Base-by-base conservation (phyloP, 2,888 invertebrate genomes). In the Drosophila maculinotata region DNA sequence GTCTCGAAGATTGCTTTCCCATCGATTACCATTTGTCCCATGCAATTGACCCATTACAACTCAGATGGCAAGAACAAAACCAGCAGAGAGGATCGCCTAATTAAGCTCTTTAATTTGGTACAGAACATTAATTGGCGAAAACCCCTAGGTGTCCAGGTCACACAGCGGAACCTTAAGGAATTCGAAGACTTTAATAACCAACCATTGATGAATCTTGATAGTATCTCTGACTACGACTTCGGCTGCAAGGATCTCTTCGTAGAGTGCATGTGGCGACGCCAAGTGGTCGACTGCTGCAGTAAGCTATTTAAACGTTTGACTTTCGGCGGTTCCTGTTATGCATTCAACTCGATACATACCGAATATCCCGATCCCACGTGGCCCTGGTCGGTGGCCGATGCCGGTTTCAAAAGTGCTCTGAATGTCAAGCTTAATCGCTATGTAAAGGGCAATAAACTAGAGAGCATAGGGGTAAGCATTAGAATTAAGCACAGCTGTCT, bases 1-100 rank as follows among this genome's bases (percentile, higher is more conserved):
- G 76, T 90, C n/a, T 87, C 90, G 10, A 79, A 85, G 70, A 89
- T 89, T 41, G 47, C 71, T 1, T 89, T 88, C 42, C 89, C 90
- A 10, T 86, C 84, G 3, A 69, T 90, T 5, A 87, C 84, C 2
- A 71, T 88, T 36, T 90, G 88, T 7, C 89, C 90, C 0, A 20
- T 80, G 1, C 52, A 53, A 20, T n/a, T 69, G 6, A 20, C 39
- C 9, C 30, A 42, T 3, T n/a, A 6, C 0, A 36, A 28, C 9
- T 2, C 38, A 0, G 39, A 58, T 15, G 1, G 2, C 23, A 10
- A 15, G 0, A 2, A 17, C 2, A 1, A 8, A 4, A 12, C 0
- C 7, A 7, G 8, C 6, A 3, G 7, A 52, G 1, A 20, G 8
- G 23, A 42, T 8, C 42, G 38, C 0, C 9, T 41, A 1, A 9